Conservation (phyloP, 2,113 vertebrate genomes). For the Megaleporinus macrocephalus region DNA sequence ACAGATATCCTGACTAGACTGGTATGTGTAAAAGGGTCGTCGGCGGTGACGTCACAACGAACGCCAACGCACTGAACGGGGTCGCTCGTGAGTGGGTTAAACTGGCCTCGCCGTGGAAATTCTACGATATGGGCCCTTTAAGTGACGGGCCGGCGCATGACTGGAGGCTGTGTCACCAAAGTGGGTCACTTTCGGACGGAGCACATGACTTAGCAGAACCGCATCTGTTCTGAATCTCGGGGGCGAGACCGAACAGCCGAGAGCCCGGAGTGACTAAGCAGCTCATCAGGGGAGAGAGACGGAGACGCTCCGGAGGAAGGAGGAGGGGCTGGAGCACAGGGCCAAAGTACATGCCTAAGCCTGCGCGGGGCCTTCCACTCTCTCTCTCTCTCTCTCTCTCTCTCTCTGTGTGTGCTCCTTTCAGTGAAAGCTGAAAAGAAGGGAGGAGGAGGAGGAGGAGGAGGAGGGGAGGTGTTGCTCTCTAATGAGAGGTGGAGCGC, state of each 20-base stretch:
- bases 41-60: too few relatives aligned
- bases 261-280: conserved; percentile 21
- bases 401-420: background rate
- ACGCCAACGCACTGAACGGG: too few relatives aligned
- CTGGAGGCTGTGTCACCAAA: conserved; percentile 12
- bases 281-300: conserved; percentile 52
- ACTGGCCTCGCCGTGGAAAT: too few relatives aligned
- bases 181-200: conserved; percentile 19
- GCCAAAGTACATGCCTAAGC: conserved; percentile 74
- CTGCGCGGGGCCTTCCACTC: conserved; percentile 46
- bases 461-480: conserved; percentile 32
- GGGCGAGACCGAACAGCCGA: background rate
- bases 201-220: conserved; percentile 27
- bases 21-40: too few relatives aligned
- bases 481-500: conserved; percentile 34
- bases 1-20: too few relatives aligned
- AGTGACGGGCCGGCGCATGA: background rate
- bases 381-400: too few relatives aligned
- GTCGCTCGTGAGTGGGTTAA: too few relatives aligned
- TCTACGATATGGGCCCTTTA: too few relatives aligned
- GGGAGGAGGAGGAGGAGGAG: background rate
- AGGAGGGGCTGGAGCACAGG: conserved; percentile 66
- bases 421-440: conserved; percentile 21
- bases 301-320: background rate
- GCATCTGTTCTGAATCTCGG: background rate